Percentiles rank a stretch among this genome's conserved stretches.
phyloP scores from a whole-genome alignment of 2,888 invertebrate species.

The Actias luna region DNA sequence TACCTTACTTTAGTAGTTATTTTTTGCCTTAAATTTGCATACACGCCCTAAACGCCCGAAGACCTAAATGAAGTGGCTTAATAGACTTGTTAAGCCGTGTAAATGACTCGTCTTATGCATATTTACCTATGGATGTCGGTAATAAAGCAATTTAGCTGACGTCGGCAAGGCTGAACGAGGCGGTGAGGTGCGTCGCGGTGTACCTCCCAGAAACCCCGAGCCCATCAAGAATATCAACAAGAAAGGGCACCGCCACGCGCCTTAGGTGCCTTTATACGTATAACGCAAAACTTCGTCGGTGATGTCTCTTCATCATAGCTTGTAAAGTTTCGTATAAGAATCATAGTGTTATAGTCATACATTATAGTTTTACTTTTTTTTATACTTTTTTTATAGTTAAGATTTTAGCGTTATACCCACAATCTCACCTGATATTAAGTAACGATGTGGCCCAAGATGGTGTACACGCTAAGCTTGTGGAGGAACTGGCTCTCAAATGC shows the following conservation, averaged over 20 bases:
- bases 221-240: constrained; percentile 72
- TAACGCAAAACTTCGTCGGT: constrained; percentile 47
- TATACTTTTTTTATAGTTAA: no score
- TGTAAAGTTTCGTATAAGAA: constrained; percentile 24
- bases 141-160: constrained; percentile 73
- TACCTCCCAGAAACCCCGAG: constrained; percentile 36
- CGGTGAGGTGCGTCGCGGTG: constrained; percentile 29
- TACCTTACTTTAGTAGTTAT: neutral
- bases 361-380: neutral
- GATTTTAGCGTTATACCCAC: no score
- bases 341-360: neutral
- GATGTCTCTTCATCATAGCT: constrained; percentile 29
- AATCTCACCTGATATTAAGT: no score
- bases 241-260: constrained; percentile 41
- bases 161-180: constrained; percentile 46
- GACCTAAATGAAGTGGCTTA: constrained; percentile 10
- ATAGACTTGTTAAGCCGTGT: constrained; percentile 16
- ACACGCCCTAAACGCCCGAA: constrained; percentile 5
- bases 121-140: constrained; percentile 57
- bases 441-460: no score
- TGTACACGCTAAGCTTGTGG: no score
- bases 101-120: constrained; percentile 39
- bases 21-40: neutral
- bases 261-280: constrained; percentile 40
- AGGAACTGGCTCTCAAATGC: no score